Conservation (phyloP, 64 coral and sea anemone species). For the Porites australiensis region DNA sequence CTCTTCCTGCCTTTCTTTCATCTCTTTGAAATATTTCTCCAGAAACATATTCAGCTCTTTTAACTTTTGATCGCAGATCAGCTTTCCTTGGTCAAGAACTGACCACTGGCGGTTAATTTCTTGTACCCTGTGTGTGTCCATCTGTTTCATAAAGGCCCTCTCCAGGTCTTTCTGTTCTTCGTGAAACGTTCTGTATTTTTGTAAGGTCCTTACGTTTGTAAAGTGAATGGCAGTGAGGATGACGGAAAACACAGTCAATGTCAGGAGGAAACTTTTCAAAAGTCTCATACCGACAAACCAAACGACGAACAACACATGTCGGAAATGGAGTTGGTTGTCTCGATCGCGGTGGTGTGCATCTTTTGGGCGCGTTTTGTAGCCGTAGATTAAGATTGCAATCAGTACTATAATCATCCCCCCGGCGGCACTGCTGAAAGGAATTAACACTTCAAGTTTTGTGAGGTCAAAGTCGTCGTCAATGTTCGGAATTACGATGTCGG, state of each 20-base stretch:
- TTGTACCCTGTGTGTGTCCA: constrained; percentile 65
- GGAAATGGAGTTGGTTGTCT: constrained; percentile 78
- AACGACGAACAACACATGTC: constrained; percentile 83
- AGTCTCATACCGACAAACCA: constrained; percentile 84
- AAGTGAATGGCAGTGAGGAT: constrained; percentile 74
- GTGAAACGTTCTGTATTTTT: constrained; percentile 58
- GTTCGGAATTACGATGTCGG: constrained; percentile 52
- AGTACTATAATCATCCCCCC: constrained; percentile 45
- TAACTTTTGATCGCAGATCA: constrained; percentile 64
- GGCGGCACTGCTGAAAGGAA: constrained; percentile 50
- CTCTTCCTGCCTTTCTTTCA: constrained; percentile 47
- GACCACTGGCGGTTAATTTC: constrained; percentile 75
- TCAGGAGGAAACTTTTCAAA: constrained; percentile 82
- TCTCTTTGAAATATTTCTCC: constrained; percentile 54
- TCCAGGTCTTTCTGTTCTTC: constrained; percentile 31
- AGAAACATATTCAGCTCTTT: constrained; percentile 57
- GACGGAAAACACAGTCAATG: constrained; percentile 70
- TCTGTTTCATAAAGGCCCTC: constrained; percentile 42
- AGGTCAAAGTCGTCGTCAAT: constrained; percentile 65
- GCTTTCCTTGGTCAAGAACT: constrained; percentile 65
- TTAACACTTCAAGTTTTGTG: constrained; percentile 46
- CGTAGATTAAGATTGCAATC: constrained; percentile 69
- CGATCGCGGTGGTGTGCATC: constrained; percentile 75
- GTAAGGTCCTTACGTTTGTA: constrained; percentile 59
- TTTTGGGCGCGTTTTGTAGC: constrained; percentile 87